These are phyloP conservation scores for Leucoraja ocellata DNA, from an alignment of 2,797 vertebrate species.

Conservation along the genomic window DNA sequence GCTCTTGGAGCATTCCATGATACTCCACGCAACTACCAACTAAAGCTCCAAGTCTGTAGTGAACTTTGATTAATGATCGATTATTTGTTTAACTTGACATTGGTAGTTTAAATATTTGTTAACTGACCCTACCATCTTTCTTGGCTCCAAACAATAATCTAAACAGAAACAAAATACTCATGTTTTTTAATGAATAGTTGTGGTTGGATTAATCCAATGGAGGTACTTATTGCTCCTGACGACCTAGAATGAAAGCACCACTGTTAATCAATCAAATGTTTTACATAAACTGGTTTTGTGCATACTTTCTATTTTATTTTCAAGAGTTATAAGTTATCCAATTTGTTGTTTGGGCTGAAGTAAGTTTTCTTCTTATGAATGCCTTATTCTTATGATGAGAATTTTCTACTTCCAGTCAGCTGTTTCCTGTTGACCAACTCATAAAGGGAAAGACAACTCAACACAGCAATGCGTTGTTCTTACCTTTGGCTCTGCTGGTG, in stretches of 20 bases:
- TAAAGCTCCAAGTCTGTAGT: not conserved
- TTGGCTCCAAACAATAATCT: not conserved
- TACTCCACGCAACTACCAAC: not conserved
- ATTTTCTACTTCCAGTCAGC: slow-evolving; percentile 15
- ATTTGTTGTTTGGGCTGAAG: not conserved
- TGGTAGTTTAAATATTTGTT: not conserved
- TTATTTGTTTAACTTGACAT: not conserved
- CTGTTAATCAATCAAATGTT: too few species aligned
- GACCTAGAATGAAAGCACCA: too few species aligned
- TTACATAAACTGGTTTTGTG: too few species aligned
- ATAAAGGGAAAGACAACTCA: not conserved
- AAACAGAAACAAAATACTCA: not conserved
- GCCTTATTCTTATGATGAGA: not conserved
- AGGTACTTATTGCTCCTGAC: too few species aligned
- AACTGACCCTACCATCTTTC: not conserved
- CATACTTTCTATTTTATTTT: not conserved
- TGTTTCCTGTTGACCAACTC: slow-evolving; percentile 31
- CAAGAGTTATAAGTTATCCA: not conserved
- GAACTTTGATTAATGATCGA: not conserved
- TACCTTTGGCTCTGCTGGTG: slow-evolving; percentile 98
- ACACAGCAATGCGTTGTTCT: slow-evolving; percentile 45
- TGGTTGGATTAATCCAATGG: too few species aligned
- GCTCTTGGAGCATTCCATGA: not conserved
- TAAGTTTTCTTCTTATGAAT: not conserved
- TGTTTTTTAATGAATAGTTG: too few species aligned